Evolutionary conservation across 2,888 invertebrate species (phyloP), one percentile per base, ranked within the genome.

Genomic region (Xestobium rufovillosum): DNA sequence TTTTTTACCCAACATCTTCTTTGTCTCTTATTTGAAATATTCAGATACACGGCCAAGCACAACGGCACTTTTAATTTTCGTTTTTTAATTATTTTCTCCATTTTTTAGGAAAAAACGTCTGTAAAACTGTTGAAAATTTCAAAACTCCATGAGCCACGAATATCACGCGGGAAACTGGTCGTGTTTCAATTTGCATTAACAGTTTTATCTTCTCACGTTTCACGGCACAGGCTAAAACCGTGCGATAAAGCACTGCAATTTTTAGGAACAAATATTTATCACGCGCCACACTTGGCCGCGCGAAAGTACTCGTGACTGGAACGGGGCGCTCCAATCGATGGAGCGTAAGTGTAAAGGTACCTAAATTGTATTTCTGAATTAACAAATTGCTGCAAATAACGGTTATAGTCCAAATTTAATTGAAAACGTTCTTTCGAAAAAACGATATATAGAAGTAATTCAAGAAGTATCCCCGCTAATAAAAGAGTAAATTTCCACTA

Each of bases 41-140:
- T 32, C 32, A 32, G 13, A 19, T 32, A 32, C n/a, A n/a, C n/a
- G 19, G 32, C 23, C 19, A 32, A 17, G 32, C 32, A 32, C 32
- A 32, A 17, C 14, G 19, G 17, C 30, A 29, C 14, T 29, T 29
- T 29, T 13, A 29, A 29, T 29, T 29, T 13, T n/a, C 30, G 30
- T 13, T 10, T 29, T 29, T 14, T 11, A 29, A 29, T 29, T 29
- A 29, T 29, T 29, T 29, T 29, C 11, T 29, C 19, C 19, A 19
- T 17, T 17, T 12, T 32, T 32, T 11, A n/a, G n/a, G 19, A 19
- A 14, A 32, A 32, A 32, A 14, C 32, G 17, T 32, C n/a, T 32
- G 10, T 32, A 32, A 32, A 32, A 32, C 32, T 32, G 32, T 32
- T 32, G 32, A 32, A 32, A 32, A 11, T 32, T 32, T 32, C 19